Conservation (phyloP, 2,888 invertebrate species). For the Aporophyla lueneburgensis region DNA sequence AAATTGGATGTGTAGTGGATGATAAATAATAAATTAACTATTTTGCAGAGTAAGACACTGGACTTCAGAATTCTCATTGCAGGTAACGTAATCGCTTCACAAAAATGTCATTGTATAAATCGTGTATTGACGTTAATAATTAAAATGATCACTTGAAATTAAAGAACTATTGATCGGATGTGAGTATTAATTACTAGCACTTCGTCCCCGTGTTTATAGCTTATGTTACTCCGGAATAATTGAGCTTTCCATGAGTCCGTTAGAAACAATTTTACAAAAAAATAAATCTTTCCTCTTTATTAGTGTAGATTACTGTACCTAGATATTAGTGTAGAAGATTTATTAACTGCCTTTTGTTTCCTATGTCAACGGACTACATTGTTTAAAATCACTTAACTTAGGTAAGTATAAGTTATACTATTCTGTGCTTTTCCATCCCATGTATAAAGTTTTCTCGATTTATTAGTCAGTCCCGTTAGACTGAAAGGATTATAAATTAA, state of each 20-base stretch:
- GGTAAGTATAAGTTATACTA: neutral
- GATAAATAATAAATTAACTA: too few relatives aligned
- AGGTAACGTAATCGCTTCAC: too few relatives aligned
- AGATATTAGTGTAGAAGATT: neutral
- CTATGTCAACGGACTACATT: neutral
- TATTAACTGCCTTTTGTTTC: conserved; percentile 7
- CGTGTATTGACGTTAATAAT: neutral
- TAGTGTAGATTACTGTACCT: too few relatives aligned
- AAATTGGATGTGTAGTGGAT: too few relatives aligned
- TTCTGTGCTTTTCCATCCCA: neutral
- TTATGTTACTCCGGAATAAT: too few relatives aligned
- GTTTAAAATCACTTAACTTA: neutral
- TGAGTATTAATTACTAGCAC: neutral
- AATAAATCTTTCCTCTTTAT: too few relatives aligned
- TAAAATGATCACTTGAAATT: neutral
- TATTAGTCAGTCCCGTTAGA: conserved; percentile 46
- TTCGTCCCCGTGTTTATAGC: too few relatives aligned
- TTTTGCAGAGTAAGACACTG: too few relatives aligned
- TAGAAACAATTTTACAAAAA: too few relatives aligned
- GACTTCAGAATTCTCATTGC: neutral
- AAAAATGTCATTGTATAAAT: neutral
- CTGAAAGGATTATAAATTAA: conserved; percentile 57
- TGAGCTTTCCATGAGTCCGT: too few relatives aligned
- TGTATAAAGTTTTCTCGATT: conserved; percentile 31
- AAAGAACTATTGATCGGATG: neutral